A percentile compares a stretch with the other conserved stretches of the same genome.
Conservation (phyloP, 2,797 vertebrate species). For the Malurus splendens region DNA sequence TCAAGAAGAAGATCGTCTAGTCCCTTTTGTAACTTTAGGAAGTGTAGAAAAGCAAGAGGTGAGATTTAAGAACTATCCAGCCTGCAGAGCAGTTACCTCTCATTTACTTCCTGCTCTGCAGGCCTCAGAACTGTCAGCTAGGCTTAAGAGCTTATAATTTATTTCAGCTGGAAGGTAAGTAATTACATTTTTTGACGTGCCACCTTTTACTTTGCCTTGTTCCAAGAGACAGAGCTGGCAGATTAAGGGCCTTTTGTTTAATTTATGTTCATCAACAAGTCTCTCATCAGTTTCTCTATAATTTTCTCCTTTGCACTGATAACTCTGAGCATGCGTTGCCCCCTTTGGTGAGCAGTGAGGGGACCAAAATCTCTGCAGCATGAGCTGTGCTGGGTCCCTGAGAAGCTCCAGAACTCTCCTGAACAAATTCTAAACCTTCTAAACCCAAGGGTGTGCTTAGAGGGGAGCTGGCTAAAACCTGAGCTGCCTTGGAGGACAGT, state of each 20-base stretch:
- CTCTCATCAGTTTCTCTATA: not conserved
- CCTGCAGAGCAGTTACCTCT: not conserved
- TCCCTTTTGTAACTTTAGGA: not conserved
- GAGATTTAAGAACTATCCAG: not conserved
- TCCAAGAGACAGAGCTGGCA: not conserved
- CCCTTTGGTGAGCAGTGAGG: not conserved
- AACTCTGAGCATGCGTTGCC: not conserved
- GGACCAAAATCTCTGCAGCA: not conserved
- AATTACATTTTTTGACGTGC: not conserved
- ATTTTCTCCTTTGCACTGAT: not conserved
- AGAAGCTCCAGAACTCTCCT: not conserved
- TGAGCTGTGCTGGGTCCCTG: no score
- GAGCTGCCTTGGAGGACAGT: not conserved
- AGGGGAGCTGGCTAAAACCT: not conserved
- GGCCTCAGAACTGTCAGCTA: constrained; percentile 1
- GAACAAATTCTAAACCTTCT: not conserved
- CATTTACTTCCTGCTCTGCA: not conserved
- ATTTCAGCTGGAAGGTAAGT: constrained; percentile 36
- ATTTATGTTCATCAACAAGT: not conserved
- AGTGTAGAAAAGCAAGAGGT: not conserved
- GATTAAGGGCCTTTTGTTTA: not conserved
- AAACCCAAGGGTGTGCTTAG: accelerated
- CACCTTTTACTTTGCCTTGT: not conserved
- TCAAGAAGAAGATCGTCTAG: not conserved
- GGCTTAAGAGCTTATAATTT: constrained; percentile 19